Percentiles rank a stretch among this genome's conserved stretches.
Conservation (phyloP, 2,797 vertebrate genomes). For the Ambastaia sidthimunki region DNA sequence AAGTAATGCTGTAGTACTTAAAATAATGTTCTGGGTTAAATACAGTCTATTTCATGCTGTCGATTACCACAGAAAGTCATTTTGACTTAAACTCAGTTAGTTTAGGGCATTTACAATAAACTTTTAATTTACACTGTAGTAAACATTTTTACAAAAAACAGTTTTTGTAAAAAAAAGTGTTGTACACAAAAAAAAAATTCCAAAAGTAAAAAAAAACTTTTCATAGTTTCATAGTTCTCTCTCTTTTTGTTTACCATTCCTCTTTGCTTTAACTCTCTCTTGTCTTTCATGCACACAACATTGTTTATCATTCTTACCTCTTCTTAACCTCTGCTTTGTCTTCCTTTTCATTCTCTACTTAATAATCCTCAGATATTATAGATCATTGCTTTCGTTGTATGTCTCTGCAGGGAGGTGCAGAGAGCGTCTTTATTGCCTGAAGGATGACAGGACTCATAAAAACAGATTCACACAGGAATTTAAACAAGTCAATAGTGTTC, state of each 20-base stretch:
- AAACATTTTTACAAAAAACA: no score
- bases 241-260: neutral
- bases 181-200: no score
- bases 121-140: no score
- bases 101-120: no score
- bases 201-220: no score
- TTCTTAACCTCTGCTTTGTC: neutral
- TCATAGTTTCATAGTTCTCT: no score
- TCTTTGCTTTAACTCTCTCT: neutral
- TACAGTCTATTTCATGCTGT: no score
- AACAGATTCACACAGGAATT: constrained; percentile 51
- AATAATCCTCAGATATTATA: constrained; percentile 34
- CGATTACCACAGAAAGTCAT: neutral
- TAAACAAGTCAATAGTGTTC: constrained; percentile 55
- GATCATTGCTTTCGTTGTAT: constrained; percentile 24
- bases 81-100: no score
- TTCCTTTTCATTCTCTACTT: constrained; percentile 9
- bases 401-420: constrained; percentile 15
- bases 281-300: neutral
- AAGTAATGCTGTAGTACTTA: neutral
- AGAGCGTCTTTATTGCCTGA: constrained; percentile 38
- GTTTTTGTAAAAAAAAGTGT: no score
- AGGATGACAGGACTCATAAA: constrained; percentile 55
- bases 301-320: constrained; percentile 1
- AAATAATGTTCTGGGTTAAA: neutral